Conservation (phyloP, 2,113 vertebrate species). For the Malurus elegans region DNA sequence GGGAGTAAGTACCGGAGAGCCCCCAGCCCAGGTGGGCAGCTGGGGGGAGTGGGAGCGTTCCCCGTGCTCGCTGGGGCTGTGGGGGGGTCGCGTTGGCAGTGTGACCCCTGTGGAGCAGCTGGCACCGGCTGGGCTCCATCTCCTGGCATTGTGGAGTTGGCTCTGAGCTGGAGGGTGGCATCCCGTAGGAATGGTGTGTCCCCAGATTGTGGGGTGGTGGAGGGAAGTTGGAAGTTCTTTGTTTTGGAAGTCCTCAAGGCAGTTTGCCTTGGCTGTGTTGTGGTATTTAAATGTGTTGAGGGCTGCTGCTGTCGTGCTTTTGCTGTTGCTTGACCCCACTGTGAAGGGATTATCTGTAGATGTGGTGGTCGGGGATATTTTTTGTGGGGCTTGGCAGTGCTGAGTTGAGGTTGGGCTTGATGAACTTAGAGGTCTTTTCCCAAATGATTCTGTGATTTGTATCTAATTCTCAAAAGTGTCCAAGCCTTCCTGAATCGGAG, state of each 20-base stretch:
- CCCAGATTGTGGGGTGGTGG: accelerated
- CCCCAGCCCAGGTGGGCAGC: slow-evolving; percentile 23
- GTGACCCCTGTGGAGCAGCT: no score
- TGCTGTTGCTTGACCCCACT: not conserved
- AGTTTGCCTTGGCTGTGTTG: not conserved
- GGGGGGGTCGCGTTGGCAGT: accelerated
- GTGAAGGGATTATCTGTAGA: not conserved
- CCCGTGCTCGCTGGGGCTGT: accelerated
- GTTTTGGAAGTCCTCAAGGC: not conserved
- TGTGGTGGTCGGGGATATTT: not conserved
- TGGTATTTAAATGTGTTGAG: not conserved
- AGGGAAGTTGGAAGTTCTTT: not conserved
- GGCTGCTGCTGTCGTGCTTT: not conserved
- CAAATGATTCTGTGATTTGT: not conserved
- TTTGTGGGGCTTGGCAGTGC: not conserved
- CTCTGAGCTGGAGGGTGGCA: not conserved
- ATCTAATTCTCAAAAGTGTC: not conserved
- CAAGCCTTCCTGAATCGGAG: not conserved
- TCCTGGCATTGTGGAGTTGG: not conserved
- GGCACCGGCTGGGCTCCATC: accelerated
- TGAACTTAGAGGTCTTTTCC: not conserved
- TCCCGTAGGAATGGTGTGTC: accelerated
- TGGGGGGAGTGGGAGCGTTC: not conserved
- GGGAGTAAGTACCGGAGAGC: slow-evolving; percentile 88
- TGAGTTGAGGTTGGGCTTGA: not conserved